Conservation (phyloP, 2,113 vertebrate species). For the Agapornis roseicollis region DNA sequence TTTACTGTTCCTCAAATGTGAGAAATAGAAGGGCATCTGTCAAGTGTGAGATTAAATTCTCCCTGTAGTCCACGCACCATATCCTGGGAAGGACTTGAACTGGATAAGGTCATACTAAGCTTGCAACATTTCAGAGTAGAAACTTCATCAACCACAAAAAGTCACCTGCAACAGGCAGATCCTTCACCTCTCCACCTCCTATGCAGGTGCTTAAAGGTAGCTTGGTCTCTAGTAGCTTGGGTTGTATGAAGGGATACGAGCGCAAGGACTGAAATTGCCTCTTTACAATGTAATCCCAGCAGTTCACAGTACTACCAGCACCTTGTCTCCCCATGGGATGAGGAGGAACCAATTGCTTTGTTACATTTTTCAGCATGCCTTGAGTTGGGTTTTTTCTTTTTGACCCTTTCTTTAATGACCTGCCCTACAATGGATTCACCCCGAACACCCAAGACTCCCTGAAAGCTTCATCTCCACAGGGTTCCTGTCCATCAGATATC, state of each 20-base stretch:
- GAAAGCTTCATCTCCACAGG: background rate
- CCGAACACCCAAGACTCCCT: background rate
- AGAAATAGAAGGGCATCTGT: background rate
- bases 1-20: background rate
- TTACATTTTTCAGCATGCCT: background rate
- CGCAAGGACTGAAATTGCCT: background rate
- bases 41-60: background rate
- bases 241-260: background rate
- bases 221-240: background rate
- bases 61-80: background rate
- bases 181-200: background rate
- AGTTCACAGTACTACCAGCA: background rate
- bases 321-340: no score
- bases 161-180: background rate
- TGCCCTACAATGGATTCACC: background rate
- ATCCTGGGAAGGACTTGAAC: background rate
- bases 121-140: background rate
- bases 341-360: background rate
- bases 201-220: background rate
- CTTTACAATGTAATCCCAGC: background rate
- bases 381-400: background rate
- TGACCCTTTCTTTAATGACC: background rate
- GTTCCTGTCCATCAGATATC: background rate
- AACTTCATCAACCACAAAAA: background rate
- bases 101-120: background rate